A percentile compares a stretch with the other conserved stretches of the same genome.
Evolutionary conservation across 2,888 invertebrate genomes (phyloP).

Genomic region (Eupithecia tripunctaria): DNA sequence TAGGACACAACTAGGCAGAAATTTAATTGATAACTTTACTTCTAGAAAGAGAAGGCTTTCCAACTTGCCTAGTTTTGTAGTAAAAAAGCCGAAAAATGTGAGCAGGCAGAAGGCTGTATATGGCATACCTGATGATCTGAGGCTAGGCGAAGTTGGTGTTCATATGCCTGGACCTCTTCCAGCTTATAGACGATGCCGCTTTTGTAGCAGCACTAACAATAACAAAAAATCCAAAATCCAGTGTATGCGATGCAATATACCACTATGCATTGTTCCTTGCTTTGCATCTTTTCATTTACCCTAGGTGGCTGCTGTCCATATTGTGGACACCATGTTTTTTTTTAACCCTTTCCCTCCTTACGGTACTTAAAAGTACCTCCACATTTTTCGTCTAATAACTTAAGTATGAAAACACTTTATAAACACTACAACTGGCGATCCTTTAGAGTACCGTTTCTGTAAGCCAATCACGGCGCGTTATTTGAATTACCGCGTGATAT

Average conservation of each 20-base stretch:
- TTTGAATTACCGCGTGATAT: too few relatives aligned
- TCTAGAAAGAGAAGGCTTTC: conserved; percentile 34
- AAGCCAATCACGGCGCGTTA: too few relatives aligned
- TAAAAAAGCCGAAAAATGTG: conserved; percentile 38
- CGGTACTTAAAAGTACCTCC: too few relatives aligned
- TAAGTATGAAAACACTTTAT: too few relatives aligned
- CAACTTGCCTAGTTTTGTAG: conserved; percentile 39
- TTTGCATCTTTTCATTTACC: conserved; percentile 31
- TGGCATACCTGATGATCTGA: conserved; percentile 39
- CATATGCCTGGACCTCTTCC: conserved; percentile 38
- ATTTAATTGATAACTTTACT: conserved; percentile 31
- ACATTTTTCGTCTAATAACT: too few relatives aligned
- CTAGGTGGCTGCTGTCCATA: conserved; percentile 17
- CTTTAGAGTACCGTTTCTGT: too few relatives aligned
- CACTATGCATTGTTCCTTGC: conserved; percentile 30
- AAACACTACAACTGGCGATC: too few relatives aligned
- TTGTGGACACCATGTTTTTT: conserved; percentile 7
- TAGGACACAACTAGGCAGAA: conserved; percentile 30
- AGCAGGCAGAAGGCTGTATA: conserved; percentile 41
- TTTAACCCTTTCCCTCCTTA: background rate
- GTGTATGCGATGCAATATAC: conserved; percentile 37
- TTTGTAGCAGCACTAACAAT: conserved; percentile 38
- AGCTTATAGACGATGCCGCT: conserved; percentile 38
- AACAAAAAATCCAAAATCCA: conserved; percentile 40
- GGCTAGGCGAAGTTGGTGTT: conserved; percentile 36